Conservation (phyloP, 2,113 vertebrate genomes). For the Glaucidium brasilianum region DNA sequence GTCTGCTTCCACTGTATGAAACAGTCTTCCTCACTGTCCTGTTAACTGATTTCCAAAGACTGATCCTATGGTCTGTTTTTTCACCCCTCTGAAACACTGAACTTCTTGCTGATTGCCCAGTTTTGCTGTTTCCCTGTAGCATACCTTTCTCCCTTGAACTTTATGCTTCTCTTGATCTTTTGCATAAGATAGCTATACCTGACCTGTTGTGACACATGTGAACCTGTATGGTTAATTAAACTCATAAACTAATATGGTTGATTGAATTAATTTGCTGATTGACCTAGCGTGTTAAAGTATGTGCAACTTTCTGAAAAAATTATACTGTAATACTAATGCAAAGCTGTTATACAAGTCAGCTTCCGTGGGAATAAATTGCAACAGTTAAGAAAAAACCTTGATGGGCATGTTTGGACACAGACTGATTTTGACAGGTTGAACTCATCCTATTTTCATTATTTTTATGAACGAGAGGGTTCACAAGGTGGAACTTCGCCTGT, state of each 20-base stretch:
- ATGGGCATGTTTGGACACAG: neutral
- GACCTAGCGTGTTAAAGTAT: neutral
- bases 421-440: neutral
- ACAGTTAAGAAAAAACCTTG: neutral
- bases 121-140: neutral
- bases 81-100: neutral
- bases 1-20: neutral
- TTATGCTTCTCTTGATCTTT: neutral
- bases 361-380: neutral
- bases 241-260: neutral
- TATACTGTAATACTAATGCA: neutral
- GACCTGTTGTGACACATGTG: neutral
- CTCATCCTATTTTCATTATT: neutral
- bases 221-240: neutral
- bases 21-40: neutral
- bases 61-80: neutral
- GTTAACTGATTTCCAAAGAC: neutral
- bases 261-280: neutral
- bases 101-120: neutral
- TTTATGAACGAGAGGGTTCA: neutral
- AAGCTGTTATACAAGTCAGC: neutral
- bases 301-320: neutral
- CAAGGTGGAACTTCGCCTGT: neutral
- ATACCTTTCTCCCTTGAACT: neutral
- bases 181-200: neutral